Percentiles rank a stretch among this genome's conserved stretches.
These are phyloP conservation scores for Centropus bengalensis DNA, from an alignment of 2,113 vertebrate species.

Conservation along the genomic window DNA sequence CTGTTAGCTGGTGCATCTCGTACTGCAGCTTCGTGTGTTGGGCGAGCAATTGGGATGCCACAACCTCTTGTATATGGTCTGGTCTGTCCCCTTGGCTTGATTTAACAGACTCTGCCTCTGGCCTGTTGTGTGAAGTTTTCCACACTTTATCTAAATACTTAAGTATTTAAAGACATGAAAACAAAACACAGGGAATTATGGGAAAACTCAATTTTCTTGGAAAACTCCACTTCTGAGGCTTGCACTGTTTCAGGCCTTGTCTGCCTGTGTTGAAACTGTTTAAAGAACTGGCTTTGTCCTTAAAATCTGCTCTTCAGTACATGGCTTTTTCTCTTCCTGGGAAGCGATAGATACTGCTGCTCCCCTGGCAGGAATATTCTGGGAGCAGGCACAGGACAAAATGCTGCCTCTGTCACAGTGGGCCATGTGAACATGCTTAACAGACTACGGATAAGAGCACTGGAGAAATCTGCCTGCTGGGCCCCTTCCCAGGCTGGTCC, in stretches of 20 bases:
- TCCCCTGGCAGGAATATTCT: background rate
- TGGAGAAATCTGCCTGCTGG: background rate
- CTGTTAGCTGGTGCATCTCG: background rate
- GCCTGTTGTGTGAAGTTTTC: background rate
- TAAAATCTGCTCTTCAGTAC: background rate
- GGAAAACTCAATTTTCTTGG: background rate
- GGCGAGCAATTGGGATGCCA: accelerated
- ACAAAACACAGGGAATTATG: background rate
- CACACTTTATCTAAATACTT: background rate
- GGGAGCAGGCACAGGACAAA: background rate
- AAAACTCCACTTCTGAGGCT: background rate
- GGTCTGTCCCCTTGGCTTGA: background rate
- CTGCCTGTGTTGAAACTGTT: background rate
- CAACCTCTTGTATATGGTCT: accelerated
- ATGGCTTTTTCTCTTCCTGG: background rate
- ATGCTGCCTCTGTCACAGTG: background rate
- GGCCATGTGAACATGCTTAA: accelerated
- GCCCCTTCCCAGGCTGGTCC: background rate
- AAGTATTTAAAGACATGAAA: background rate
- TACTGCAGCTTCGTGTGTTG: background rate
- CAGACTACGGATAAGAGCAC: accelerated
- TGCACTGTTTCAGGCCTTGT: background rate
- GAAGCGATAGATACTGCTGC: background rate
- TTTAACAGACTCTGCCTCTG: background rate
- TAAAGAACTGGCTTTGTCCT: background rate